Percentiles rank a stretch among this genome's conserved stretches.
Evolutionary conservation across 2,888 invertebrate genomes (phyloP).

Genomic region (Willowsia nigromaculata): DNA sequence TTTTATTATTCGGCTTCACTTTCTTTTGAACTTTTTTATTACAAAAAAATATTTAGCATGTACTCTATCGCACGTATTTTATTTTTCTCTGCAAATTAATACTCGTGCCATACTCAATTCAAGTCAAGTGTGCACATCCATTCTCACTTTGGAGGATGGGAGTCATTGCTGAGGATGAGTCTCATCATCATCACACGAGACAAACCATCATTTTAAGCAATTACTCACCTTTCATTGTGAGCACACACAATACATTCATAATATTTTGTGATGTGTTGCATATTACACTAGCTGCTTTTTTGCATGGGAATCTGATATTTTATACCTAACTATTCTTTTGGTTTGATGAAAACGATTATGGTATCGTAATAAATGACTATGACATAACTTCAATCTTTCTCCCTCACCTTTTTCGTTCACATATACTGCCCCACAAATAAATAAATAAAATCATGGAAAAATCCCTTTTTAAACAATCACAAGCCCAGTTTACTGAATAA

Average conservation of each 20-base stretch:
- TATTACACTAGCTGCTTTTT: neutral
- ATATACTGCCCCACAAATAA: neutral
- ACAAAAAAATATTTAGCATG: neutral
- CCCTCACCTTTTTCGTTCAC: neutral
- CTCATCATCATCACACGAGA: conserved; percentile 3
- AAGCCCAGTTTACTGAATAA: neutral
- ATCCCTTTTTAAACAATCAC: neutral
- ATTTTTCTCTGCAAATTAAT: neutral
- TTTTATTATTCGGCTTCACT: neutral
- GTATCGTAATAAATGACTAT: neutral
- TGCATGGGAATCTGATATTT: neutral
- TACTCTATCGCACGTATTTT: neutral
- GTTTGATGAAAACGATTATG: neutral
- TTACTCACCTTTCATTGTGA: conserved; percentile 16
- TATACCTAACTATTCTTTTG: neutral
- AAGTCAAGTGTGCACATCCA: neutral
- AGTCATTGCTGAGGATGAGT: neutral
- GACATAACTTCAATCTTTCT: neutral
- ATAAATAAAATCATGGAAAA: conserved; percentile 47
- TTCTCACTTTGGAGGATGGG: neutral
- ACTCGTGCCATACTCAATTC: neutral
- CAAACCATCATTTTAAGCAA: neutral
- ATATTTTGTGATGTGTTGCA: neutral
- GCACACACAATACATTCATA: neutral
- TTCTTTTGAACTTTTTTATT: neutral